Evolutionary conservation across 2,113 vertebrate genomes (phyloP).

Genomic region (Erpornis zantholeuca): DNA sequence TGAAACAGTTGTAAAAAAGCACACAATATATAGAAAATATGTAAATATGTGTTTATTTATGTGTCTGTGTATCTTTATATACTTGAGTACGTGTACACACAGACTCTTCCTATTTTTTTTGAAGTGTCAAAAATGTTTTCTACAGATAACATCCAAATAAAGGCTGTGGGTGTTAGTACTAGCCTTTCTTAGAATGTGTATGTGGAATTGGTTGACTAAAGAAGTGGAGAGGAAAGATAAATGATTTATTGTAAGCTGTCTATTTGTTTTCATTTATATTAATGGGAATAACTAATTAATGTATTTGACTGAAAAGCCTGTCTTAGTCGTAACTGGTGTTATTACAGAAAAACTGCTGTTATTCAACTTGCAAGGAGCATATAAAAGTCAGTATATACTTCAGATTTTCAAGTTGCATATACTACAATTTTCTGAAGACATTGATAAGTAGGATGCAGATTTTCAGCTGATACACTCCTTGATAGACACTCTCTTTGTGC

Average conservation of each 20-base stretch:
- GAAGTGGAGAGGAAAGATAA: neutral
- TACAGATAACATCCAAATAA: neutral
- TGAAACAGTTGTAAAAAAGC: neutral
- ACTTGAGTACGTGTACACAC: neutral
- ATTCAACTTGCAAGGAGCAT: neutral
- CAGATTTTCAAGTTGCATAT: neutral
- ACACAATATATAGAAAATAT: neutral
- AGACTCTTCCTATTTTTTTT: neutral
- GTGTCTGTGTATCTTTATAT: neutral
- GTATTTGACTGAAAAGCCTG: neutral
- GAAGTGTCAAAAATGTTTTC: neutral
- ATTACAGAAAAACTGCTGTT: neutral
- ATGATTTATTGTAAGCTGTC: neutral
- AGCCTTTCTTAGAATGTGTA: neutral
- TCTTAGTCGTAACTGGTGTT: neutral
- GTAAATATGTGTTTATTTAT: neutral
- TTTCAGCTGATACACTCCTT: neutral
- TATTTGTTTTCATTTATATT: neutral
- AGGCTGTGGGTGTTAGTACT: neutral
- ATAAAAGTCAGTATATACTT: neutral
- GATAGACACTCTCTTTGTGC: neutral
- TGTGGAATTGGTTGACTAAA: neutral
- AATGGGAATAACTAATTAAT: neutral
- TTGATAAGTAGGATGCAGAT: neutral
- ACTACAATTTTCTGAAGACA: neutral